phyloP scores from a whole-genome alignment of 2,888 invertebrate species.

The Drosophila buzzatii region DNA sequence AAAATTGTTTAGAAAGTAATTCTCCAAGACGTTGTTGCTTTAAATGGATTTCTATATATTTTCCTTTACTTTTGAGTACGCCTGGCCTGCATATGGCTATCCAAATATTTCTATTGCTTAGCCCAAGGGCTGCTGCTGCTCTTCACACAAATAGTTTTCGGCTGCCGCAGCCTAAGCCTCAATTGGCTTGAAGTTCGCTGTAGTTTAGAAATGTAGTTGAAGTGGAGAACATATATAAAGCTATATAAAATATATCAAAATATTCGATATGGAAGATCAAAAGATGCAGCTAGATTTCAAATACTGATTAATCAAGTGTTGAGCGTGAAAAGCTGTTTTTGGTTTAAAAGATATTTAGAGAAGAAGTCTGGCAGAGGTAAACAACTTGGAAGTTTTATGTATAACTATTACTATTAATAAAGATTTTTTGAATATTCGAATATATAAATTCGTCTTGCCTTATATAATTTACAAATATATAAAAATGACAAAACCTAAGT shows the following conservation, averaged over 20 bases:
- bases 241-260: neutral
- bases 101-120: neutral
- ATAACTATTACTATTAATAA: too few relatives aligned
- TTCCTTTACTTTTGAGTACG: neutral
- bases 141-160: neutral
- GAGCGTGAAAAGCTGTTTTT: neutral
- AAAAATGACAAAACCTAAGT: neutral
- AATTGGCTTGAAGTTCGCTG: neutral
- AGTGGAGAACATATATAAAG: neutral
- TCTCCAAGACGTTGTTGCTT: constrained; percentile 48
- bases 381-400: too few relatives aligned
- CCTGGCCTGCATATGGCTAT: constrained; percentile 11
- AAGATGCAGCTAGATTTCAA: neutral
- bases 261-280: too few relatives aligned
- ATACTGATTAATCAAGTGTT: neutral
- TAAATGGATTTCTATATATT: constrained; percentile 16
- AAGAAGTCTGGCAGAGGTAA: too few relatives aligned
- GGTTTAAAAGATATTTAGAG: neutral
- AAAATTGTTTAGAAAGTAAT: constrained; percentile 67
- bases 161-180: neutral
- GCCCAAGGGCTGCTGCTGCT: constrained; percentile 3
- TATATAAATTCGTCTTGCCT: neutral
- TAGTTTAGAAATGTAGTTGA: neutral
- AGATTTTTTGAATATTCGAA: neutral
- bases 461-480: neutral